Conservation (phyloP, 2,113 vertebrate species). For the Scopus umbretta region DNA sequence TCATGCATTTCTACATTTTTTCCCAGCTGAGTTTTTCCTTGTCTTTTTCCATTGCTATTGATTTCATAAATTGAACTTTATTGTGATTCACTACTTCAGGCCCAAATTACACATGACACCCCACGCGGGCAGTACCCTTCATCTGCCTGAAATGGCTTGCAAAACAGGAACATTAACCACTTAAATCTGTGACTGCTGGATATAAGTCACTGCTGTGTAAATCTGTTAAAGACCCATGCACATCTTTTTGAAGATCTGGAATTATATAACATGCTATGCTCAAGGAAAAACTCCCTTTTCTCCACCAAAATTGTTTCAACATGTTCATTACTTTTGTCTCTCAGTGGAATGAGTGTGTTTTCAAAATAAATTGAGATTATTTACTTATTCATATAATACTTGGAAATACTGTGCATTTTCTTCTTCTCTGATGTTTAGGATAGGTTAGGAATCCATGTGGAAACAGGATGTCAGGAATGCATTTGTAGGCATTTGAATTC, state of each 20-base stretch:
- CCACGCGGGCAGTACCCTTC: background rate
- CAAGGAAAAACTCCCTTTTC: background rate
- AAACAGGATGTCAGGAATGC: background rate
- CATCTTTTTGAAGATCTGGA: background rate
- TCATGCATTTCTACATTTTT: background rate
- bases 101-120: background rate
- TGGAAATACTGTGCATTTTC: background rate
- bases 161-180: background rate
- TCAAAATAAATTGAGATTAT: background rate
- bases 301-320: accelerated
- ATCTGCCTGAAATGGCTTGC: background rate
- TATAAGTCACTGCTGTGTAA: background rate
- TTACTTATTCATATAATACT: background rate
- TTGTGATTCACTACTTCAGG: background rate
- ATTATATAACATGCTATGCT: background rate
- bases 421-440: background rate
- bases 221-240: background rate
- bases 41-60: background rate
- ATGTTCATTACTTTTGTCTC: background rate
- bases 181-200: background rate
- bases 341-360: background rate
- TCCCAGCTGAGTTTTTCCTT: background rate
- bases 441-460: background rate
- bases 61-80: background rate
- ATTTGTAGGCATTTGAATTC: background rate